Conservation (phyloP, 2,797 vertebrate genomes). For the Lithobates sylvaticus region DNA sequence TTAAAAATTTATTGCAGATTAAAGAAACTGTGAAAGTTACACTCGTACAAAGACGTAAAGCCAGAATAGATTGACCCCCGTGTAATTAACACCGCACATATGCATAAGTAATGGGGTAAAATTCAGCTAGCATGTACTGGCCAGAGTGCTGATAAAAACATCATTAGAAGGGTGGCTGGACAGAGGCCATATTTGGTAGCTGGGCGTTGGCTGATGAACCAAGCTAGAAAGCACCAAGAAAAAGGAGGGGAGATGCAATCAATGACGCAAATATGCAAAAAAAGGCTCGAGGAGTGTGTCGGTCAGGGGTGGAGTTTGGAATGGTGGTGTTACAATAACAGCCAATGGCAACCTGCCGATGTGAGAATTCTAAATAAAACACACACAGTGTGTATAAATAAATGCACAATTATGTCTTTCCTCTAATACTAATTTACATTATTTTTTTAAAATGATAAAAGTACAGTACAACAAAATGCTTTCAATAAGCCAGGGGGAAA, state of each 20-base stretch:
- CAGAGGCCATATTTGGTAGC: neutral
- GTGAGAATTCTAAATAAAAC: neutral
- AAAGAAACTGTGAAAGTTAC: no score
- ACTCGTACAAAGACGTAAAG: no score
- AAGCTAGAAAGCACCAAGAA: neutral
- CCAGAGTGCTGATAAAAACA: neutral
- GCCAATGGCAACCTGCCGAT: neutral
- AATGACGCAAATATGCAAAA: neutral
- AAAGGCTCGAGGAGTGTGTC: neutral
- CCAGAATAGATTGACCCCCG: no score
- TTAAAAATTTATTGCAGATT: no score
- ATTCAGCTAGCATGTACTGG: neutral
- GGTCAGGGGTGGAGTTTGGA: neutral
- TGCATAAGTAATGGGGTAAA: no score
- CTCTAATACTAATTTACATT: neutral
- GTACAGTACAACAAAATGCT: neutral
- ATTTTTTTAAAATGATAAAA: no score
- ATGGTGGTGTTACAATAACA: neutral
- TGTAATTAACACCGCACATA: no score
- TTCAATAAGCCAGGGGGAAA: neutral
- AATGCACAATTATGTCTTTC: neutral
- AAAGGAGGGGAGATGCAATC: neutral
- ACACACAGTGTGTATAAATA: neutral
- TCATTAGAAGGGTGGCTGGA: conserved; percentile 1
- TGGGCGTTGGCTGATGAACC: conserved; percentile 1